Evolutionary conservation across 2,797 vertebrate genomes (phyloP), one percentile per base, ranked within the genome.

Genomic region (Synanceia verrucosa): DNA sequence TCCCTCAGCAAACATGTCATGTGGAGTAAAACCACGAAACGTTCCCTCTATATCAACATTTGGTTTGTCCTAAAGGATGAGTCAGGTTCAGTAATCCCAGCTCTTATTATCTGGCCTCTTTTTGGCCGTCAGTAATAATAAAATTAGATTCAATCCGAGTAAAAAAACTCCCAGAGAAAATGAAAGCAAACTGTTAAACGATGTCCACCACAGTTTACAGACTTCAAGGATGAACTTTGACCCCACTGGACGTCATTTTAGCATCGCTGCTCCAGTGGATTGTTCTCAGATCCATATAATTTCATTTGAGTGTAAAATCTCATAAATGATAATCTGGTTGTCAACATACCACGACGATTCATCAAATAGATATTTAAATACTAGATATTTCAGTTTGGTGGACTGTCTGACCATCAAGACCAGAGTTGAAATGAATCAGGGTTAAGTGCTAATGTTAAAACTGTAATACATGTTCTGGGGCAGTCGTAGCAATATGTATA

Each of bases 401-500:
- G 51, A 59, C 6, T 33, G 18, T 31, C 44, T 50, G 36, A 34
- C 21, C 44, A 56, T 36, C 14, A 39, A 55, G 18, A 3, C 46
- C 41, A 29, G 31, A 55, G 37, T 61, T 41, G 3, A 60, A 73
- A 53, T 31, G 47, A 70, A 52, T 55, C 43, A 65, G 33, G 58
- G 64, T 56, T 26, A n/a, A n/a, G n/a, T n/a, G n/a, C n/a, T n/a
- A n/a, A n/a, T n/a, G n/a, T n/a, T n/a, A n/a, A n/a, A n/a, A n/a
- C n/a, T n/a, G n/a, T n/a, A n/a, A n/a, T n/a, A 60, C 21, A 68
- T 37, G 24, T 56, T 73, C 36, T 51, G 57, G 66, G 71, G 66
- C 29, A 70, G 59, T 55, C 70, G 50, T 66, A 72, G 44, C 52
- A 66, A 56, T 50, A 55, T 46, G 61, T 61, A 73, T 43, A 37